Conservation (phyloP, 30 jellyfish, hydroid and myxozoan species). For the Hydractinia symbiolongicarpus region DNA sequence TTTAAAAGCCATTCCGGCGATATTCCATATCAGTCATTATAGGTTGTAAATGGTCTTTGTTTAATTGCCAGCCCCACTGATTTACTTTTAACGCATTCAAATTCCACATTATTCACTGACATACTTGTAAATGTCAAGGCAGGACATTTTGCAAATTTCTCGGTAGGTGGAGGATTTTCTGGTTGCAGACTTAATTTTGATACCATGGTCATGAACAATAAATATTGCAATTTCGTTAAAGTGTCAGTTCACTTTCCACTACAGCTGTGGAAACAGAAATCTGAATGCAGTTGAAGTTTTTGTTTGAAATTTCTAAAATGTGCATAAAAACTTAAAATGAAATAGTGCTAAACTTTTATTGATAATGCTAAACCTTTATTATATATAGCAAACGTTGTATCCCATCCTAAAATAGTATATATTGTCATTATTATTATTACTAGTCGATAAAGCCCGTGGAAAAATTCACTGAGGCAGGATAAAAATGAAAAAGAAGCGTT, state of each 20-base stretch:
- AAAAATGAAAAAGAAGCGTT: too few species aligned
- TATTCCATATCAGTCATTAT: constrained; percentile 17
- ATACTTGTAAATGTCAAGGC: neutral
- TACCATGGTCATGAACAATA: neutral
- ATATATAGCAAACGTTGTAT: constrained; percentile 15
- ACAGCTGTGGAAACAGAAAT: neutral
- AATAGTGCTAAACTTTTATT: too few species aligned
- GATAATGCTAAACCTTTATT: neutral
- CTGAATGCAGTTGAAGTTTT: too few species aligned
- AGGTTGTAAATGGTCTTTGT: neutral
- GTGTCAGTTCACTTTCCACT: neutral
- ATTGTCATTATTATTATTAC: neutral
- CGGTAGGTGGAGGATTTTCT: neutral
- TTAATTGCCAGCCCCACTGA: constrained; percentile 9
- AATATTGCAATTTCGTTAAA: neutral
- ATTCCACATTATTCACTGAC: neutral
- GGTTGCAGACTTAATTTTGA: neutral
- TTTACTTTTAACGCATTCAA: neutral
- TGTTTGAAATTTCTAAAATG: too few species aligned
- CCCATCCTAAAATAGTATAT: constrained; percentile 12
- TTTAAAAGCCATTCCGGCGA: constrained; percentile 10
- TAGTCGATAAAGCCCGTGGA: neutral
- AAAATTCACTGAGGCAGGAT: too few species aligned
- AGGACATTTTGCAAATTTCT: neutral
- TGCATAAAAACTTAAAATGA: too few species aligned